Base-by-base conservation (phyloP, 2,888 invertebrate species). In the Papilio gigon region DNA sequence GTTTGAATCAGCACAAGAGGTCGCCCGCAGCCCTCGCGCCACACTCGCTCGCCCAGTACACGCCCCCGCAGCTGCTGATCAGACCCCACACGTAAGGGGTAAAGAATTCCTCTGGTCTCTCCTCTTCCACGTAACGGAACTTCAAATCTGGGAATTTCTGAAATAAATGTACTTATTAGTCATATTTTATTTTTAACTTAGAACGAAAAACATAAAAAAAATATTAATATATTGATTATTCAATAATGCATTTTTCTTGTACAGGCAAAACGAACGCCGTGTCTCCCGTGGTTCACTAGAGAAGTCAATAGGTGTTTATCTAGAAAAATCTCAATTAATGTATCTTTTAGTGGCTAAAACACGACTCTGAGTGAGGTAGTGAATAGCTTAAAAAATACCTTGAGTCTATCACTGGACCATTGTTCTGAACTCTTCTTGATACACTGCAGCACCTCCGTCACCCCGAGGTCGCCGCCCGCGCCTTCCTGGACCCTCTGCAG, bases 81-180 rank as follows among this genome's bases (percentile, higher is more conserved):
- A 99, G 93, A 3, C 97, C 96, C 99, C 99, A 99, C 27, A 99
- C 97, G 86, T 99, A 99, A 0, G 99, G 99, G 75, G 99, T 98
- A 92, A 99, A 99, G 93, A 99, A 99, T 81, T 99, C 99, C 85
- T 99, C 99, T 0, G 99, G 99, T 69, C 97, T 95, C 74, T 99
- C 99, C 87, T 99, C 99, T 89, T 99, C 99, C 0, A 99, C 99
- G 84, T 99, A 99, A 75, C 98, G 98, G 92, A 99, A 99, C 88
- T 99, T 99, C 59, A 99, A 90, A 80, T 99, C 99, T 0, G 99
- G 99, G 87, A 99, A 99, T 95, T 99, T 99, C 97, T 98, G 92
- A 17, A 65, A 67, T 65, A 53, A 2, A 42, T 33, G n/a, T n/a
- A n/a, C n/a, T n/a, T n/a, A n/a, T n/a, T n/a, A n/a, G n/a, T n/a